Conservation (phyloP, 2,888 invertebrate species). For the Euphydryas editha region DNA sequence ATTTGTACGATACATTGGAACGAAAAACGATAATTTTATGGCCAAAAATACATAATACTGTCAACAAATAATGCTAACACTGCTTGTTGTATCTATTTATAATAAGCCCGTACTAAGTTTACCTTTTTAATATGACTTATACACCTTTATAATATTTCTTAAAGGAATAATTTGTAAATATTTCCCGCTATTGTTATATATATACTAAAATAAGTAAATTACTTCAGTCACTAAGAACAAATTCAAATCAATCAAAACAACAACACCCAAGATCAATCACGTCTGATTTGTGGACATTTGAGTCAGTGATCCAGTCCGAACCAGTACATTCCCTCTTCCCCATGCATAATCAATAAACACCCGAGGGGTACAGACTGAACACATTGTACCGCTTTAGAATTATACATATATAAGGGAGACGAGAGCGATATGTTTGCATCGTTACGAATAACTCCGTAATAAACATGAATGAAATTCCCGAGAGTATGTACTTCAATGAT, state of each 20-base stretch:
- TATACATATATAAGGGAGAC: slow-evolving; percentile 4
- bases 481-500: not conserved
- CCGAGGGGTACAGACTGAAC: slow-evolving; percentile 32
- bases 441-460: not conserved
- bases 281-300: not conserved
- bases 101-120: too few relatives aligned
- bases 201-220: not conserved
- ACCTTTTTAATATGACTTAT: too few relatives aligned
- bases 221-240: not conserved
- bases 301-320: slow-evolving; percentile 16
- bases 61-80: too few relatives aligned
- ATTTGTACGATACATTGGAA: too few relatives aligned
- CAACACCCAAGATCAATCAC: not conserved
- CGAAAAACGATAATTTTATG: too few relatives aligned
- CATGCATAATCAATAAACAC: slow-evolving; percentile 32
- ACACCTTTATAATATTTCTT: too few relatives aligned
- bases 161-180: too few relatives aligned
- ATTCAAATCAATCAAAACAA: not conserved
- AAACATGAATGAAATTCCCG: not conserved
- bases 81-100: too few relatives aligned
- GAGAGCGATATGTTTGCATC: not conserved
- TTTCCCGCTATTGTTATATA: not conserved
- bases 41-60: too few relatives aligned
- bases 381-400: slow-evolving; percentile 19
- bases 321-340: slow-evolving; percentile 27